Conservation (phyloP, 2,797 vertebrate genomes). For the Falco peregrinus region DNA sequence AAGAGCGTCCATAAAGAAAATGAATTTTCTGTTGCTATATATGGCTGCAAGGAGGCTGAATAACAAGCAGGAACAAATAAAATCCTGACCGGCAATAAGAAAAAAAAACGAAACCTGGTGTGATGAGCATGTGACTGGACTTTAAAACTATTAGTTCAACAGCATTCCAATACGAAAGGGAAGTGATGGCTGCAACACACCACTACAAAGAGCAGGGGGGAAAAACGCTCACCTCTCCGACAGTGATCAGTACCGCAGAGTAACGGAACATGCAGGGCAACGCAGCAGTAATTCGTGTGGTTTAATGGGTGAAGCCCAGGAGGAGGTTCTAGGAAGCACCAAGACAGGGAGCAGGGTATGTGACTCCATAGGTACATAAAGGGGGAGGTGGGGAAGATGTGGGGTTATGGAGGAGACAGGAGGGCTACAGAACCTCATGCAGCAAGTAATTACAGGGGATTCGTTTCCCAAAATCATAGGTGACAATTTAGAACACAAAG, state of each 20-base stretch:
- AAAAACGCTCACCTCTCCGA: background rate
- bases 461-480: background rate
- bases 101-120: background rate
- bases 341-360: accelerated
- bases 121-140: background rate
- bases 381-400: accelerated
- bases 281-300: background rate
- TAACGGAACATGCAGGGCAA: background rate
- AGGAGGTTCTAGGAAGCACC: background rate
- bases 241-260: background rate
- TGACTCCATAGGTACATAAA: accelerated
- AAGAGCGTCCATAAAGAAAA: background rate
- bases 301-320: background rate
- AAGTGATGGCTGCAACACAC: accelerated
- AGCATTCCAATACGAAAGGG: background rate
- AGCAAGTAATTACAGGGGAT: background rate
- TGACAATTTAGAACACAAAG: background rate
- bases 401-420: accelerated
- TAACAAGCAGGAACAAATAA: background rate
- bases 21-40: background rate
- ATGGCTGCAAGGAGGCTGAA: background rate
- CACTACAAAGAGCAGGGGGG: background rate
- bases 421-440: background rate
- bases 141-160: background rate
- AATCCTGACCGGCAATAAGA: background rate